Evolutionary conservation across 2,888 invertebrate genomes (phyloP).

Genomic region (Cephus runcator): DNA sequence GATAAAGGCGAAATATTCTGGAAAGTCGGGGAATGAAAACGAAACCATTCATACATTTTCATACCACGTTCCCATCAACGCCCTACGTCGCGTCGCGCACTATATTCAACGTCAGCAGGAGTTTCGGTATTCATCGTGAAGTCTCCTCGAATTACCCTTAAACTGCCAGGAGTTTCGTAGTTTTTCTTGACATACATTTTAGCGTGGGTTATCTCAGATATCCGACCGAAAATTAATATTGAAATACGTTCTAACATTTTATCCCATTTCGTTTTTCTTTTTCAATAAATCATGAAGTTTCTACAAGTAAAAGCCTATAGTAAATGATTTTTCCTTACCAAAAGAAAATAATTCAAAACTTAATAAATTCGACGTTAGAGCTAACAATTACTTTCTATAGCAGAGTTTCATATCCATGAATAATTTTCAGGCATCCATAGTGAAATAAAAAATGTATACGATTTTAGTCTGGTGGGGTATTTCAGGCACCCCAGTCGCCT

Average conservation of each 20-base stretch:
- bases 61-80: not conserved
- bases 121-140: not conserved
- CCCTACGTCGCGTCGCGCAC: not conserved
- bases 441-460: too few relatives aligned
- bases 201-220: not conserved
- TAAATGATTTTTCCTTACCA: not conserved
- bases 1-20: not conserved
- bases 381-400: not conserved
- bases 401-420: not conserved
- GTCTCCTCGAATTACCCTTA: not conserved
- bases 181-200: not conserved
- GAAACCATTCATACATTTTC: slow-evolving; percentile 5
- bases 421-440: not conserved
- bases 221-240: not conserved
- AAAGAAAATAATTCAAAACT: not conserved
- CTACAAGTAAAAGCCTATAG: not conserved
- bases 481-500: not conserved
- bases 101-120: not conserved
- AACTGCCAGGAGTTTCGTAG: not conserved
- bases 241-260: not conserved
- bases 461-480: too few relatives aligned
- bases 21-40: not conserved
- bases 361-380: not conserved
- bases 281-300: too few relatives aligned
- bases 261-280: not conserved